phyloP scores from a whole-genome alignment of 2,113 vertebrate species.

The Ceyx cyanopectus region DNA sequence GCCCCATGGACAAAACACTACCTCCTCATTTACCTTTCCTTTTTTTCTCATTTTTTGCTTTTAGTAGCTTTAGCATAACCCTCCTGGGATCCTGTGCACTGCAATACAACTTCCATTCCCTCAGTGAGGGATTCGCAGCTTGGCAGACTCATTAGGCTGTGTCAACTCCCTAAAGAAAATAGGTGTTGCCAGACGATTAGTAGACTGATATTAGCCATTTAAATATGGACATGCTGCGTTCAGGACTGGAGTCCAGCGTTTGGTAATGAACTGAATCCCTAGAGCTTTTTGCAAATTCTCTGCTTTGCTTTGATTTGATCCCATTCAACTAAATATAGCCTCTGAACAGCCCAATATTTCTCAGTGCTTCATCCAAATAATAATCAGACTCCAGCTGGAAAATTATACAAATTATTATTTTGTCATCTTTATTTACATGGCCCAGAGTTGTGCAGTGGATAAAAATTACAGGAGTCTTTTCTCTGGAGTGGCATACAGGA shows the following conservation, averaged over 20 bases:
- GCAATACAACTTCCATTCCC: conserved; percentile 19
- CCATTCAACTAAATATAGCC: conserved; percentile 24
- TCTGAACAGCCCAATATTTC: conserved; percentile 16
- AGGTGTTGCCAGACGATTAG: conserved; percentile 57
- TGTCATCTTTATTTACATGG: not conserved
- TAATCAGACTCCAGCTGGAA: not conserved
- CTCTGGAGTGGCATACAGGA: not conserved
- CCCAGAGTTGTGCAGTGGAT: not conserved
- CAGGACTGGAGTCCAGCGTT: not conserved
- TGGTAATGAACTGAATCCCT: conserved; percentile 10
- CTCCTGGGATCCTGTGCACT: not conserved
- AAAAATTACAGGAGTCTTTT: not conserved
- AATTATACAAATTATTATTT: conserved; percentile 8
- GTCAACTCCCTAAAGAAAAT: conserved; percentile 33
- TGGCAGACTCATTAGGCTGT: conserved; percentile 28
- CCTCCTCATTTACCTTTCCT: not conserved
- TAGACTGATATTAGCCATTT: conserved; percentile 44
- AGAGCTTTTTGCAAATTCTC: not conserved
- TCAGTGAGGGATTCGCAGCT: conserved; percentile 40
- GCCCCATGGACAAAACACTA: not conserved
- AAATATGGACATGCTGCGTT: conserved; percentile 31
- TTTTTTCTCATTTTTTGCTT: not conserved
- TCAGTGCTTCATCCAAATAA: conserved; percentile 46
- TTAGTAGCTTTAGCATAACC: conserved; percentile 11
- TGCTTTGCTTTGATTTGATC: conserved; percentile 35